Evolutionary conservation across 2,113 vertebrate species (phyloP), one percentile per base, ranked within the genome.

Genomic region (Urocolius indicus): DNA sequence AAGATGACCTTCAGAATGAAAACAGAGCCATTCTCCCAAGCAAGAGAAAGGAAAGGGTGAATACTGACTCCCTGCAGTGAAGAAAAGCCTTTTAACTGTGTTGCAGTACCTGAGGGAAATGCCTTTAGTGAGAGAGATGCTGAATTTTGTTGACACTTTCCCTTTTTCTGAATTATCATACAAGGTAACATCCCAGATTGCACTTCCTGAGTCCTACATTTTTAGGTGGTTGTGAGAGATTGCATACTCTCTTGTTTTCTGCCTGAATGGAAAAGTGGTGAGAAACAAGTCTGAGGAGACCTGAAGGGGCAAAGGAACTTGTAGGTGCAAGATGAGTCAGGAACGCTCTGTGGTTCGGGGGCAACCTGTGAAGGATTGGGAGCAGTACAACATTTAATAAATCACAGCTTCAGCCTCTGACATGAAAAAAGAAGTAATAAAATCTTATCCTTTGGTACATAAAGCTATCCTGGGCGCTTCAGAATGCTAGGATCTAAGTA

Each of bases 81-180:
- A 83, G 45, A 52, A 27, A 92, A 71, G 92, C 65, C 14, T 77
- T 96, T 90, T 76, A 71, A 85, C 58, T 96, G 58, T 52, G 94
- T 59, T 38, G 34, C 38, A 73, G 46, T 63, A 93, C 83, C 87
- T 75, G 59, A 79, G 92, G 74, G 77, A 96, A 96, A 88, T 76
- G 76, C 76, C 49, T 96, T 97, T 94, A 76, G 87, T 74, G 45
- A 0, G 0, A 83, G 71, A 83, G 85, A 77, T 6, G 10, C 34
- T 89, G 75, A 62, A 68, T 84, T 95, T 94, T 82, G 46, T 26
- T 71, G 83, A 92, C 71, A 66, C 29, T 80, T 94, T 83, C 52
- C 20, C 55, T 95, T 95, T 38, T 43, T 3, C 58, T 90, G 83
- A 77, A 58, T 77, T 91, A 48, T 69, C 20, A 38, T n/a, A 45